Conservation (phyloP, 2,113 vertebrate genomes). For the Pseudorhombus dupliciocellatus region DNA sequence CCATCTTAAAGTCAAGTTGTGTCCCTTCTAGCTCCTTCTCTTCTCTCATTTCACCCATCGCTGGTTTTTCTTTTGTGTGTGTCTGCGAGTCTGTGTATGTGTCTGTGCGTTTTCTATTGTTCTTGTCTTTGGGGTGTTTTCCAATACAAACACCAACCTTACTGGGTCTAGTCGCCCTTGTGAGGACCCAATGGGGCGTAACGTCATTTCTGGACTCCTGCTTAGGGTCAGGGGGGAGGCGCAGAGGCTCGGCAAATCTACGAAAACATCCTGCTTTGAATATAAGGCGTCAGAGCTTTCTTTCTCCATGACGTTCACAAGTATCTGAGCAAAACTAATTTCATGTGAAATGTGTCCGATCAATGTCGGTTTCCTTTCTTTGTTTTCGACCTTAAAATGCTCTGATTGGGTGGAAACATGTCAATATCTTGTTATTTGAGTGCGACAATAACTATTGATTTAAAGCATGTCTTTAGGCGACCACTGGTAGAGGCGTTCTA, state of each 20-base stretch:
- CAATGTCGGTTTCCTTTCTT: too few relatives aligned
- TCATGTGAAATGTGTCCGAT: not conserved
- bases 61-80: slow-evolving; percentile 43
- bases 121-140: not conserved
- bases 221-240: not conserved
- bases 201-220: not conserved
- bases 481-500: not conserved
- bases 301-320: not conserved
- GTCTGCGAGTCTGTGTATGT: slow-evolving; percentile 12
- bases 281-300: not conserved
- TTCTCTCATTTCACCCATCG: slow-evolving; percentile 68
- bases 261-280: too few relatives aligned
- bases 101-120: not conserved
- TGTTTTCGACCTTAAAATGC: too few relatives aligned
- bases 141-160: not conserved
- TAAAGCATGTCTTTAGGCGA: too few relatives aligned
- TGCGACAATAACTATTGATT: too few relatives aligned
- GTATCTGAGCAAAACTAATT: not conserved
- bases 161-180: not conserved
- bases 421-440: too few relatives aligned
- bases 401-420: too few relatives aligned
- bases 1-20: slow-evolving; percentile 46
- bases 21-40: slow-evolving; percentile 65
- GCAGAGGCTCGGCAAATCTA: not conserved
- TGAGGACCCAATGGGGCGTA: not conserved